Evolutionary conservation across 1,140 invertebrate species (phyloP).

Genomic region (Geopemphigus sp.): DNA sequence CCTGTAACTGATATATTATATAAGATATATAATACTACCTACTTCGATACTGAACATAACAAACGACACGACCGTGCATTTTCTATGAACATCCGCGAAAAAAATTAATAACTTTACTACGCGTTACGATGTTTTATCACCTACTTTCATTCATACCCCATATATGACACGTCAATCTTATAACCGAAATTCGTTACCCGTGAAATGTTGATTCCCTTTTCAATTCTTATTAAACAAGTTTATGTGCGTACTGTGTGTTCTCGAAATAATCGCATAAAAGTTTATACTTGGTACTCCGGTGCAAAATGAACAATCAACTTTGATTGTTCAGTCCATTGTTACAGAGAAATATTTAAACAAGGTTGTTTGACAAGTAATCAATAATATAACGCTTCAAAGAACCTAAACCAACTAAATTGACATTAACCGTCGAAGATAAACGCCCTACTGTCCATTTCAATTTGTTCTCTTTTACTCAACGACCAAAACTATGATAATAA

Average conservation of each 20-base stretch:
- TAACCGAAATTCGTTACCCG: neutral
- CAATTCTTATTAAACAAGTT: neutral
- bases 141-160: neutral
- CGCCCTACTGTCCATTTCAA: neutral
- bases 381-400: slow-evolving; percentile 24
- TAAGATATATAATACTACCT: too few relatives aligned
- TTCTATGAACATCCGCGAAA: neutral
- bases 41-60: neutral
- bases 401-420: neutral
- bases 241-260: neutral
- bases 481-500: slow-evolving; percentile 11
- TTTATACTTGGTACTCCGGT: neutral
- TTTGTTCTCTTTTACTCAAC: slow-evolving; percentile 6
- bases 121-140: neutral
- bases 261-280: slow-evolving; percentile 6
- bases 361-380: neutral
- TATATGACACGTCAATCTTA: neutral
- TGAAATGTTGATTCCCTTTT: neutral
- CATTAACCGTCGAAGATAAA: neutral
- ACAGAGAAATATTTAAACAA: slow-evolving; percentile 31
- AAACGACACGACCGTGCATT: neutral
- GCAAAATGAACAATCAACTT: slow-evolving; percentile 14
- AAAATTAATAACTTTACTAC: neutral
- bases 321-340: slow-evolving; percentile 12
- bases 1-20: too few relatives aligned